Base-by-base conservation (phyloP, 2,113 vertebrate species). In the Pterocles orientalis region DNA sequence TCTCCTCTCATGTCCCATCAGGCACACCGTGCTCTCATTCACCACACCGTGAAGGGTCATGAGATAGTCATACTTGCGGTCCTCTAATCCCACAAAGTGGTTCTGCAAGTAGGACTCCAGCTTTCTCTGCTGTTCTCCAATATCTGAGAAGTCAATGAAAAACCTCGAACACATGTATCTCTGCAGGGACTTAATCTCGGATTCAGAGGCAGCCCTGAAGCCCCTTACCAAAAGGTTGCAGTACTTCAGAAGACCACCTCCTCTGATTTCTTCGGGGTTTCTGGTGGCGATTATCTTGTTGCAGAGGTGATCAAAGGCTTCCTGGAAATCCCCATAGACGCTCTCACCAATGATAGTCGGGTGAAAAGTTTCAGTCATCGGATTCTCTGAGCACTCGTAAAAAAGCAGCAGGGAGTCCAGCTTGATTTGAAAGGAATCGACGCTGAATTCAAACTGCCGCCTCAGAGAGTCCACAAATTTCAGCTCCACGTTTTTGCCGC, bases 131-230 rank as follows among this genome's bases (percentile, higher is more conserved):
- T 99, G 99, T 90, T 99, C 99, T 34, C 98, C 98, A 62, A 99
- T 99, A 97, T 99, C 99, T 36, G 99, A 98, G 98, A 99, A 99
- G 98, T 99, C 99, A 91, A 99, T 99, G 98, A 99, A 99, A 98
- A 99, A 99, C 92, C 99, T 98, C 1, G 99, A 99, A 95, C 99
- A 99, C 99, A 99, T 99, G 96, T 99, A 99, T 94, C 99, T 99
- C 98, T 99, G 99, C 84, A 99, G 98, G 70, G 99, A 99, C 98
- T 99, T 99, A 98, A 99, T 99, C 97, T 99, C 99, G 0, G 98
- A 95, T 97, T 99, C 99, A 0, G 99, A 99, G 47, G 98, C 99
- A 3, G 99, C 99, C 93, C 98, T 98, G 97, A 99, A 99, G 77
- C 98, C 99, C 97, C 99, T 98, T 96, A 99, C 99, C 95, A 99